Evolutionary conservation across 2,888 invertebrate genomes (phyloP), one percentile per base, ranked within the genome.

Genomic region (Stenchaetothrips biformis): DNA sequence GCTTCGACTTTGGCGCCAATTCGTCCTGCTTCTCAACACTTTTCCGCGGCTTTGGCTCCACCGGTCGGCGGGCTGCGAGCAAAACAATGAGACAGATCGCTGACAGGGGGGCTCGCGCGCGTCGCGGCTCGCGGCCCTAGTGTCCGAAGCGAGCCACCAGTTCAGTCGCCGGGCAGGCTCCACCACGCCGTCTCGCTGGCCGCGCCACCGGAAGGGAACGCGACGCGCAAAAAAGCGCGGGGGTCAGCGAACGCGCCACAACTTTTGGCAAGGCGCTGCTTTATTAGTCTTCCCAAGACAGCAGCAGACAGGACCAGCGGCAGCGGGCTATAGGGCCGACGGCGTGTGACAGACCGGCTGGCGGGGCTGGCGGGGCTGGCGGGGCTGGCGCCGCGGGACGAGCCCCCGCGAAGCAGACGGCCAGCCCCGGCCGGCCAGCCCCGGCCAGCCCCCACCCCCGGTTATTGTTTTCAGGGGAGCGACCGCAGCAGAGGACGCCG

Each of bases 231-330:
- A 37, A 4, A 37, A 4, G 37, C 37, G 37, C 37, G 8, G 25
- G 67, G 59, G 67, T 74, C 67, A 25, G 67, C 67, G 67, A 74
- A 74, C 67, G 67, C 67, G 67, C 67, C 67, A 0, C 21, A 21
- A 7, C 21, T 25, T 74, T 74, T 74, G 67, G 67, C 67, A 74
- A 74, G 67, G 67, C 25, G 21, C 25, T 74, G 67, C 21, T 74
- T 74, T 74, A 74, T 74, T 74, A 74, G 67, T 74, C 67, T 74
- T 74, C 67, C 67, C 25, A 25, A 25, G 67, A 74, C 25, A 21
- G 7, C 9, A 21, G 25, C 67, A 25, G 67, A 21, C n/a, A 67
- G 67, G 67, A 7, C n/a, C 67, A n/a, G 21, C 11, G 13, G 53
- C 16, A 4, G 53, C 0, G 67, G 67, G 7, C 67, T 37, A 37